Evolutionary conservation across 2,113 vertebrate genomes (phyloP), one percentile per base, ranked within the genome.

Genomic region (Lepisosteus oculatus): DNA sequence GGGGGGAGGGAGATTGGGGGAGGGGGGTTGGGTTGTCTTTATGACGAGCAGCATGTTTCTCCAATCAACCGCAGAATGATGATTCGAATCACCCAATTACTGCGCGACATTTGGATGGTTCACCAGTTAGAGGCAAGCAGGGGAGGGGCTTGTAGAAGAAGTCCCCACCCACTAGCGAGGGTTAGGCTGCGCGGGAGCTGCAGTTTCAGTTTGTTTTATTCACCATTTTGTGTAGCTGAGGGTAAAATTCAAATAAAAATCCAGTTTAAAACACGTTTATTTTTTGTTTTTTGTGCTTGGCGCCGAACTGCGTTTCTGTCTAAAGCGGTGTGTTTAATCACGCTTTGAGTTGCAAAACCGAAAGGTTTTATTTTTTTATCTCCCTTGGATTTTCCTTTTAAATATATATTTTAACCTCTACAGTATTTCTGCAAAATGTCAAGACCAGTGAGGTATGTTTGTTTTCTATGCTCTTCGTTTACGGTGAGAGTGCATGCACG

Each of bases 131-230:
- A 4, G 45, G 3, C 1, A 6, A 1, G 2, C 0, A 1, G 67
- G 73, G 90, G 90, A 82, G 85, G 88, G 11, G 45, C 74, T 78
- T 78, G 0, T 8, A 2, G 0, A 45, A 57, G 41, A 74, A 61
- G 76, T 29, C 75, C 78, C 69, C 84, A 86, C 85, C 81, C 71
- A 70, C 71, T 72, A 78, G 77, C 80, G 67, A 70, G 73, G 0
- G 88, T 87, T 92, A 82, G 91, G 91, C 90, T 92, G 90, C 82
- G 78, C 86, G 80, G 77, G 80, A 80, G 86, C 90, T 91, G 91
- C 91, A 91, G 91, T 92, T 92, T 92, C 90, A 91, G 91, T 92
- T 92, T 91, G 91, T 92, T 92, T 92, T 91, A 92, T 91, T 92
- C 91, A 91, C 91, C 91, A 92, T 92, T 91, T 92, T 92, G 90